A percentile compares a stretch with the other conserved stretches of the same genome.
Conservation (phyloP, 2,113 vertebrate species). For the Crotalus tigris region DNA sequence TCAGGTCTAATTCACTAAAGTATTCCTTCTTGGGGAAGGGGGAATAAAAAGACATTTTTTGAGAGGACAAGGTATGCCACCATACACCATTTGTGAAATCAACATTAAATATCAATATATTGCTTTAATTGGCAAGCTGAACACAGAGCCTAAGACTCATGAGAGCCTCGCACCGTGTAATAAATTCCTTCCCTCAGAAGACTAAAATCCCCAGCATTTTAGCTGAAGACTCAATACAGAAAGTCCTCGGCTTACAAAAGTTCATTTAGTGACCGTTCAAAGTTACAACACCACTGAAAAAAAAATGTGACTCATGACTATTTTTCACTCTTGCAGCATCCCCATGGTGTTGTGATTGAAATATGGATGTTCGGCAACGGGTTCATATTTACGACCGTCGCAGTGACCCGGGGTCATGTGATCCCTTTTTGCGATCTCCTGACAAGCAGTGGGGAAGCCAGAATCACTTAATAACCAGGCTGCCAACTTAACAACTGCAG, state of each 20-base stretch:
- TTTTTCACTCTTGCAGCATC: background rate
- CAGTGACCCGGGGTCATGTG: no score
- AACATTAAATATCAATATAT: background rate
- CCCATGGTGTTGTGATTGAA: rapidly evolving
- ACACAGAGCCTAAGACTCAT: background rate
- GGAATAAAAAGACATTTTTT: constrained; percentile 20
- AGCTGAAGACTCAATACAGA: background rate
- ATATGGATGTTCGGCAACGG: no score
- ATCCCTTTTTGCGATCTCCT: no score
- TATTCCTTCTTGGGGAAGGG: constrained; percentile 77
- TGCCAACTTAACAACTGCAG: no score
- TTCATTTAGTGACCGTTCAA: background rate
- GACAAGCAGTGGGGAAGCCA: no score
- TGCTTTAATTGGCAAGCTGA: background rate
- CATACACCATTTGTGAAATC: background rate
- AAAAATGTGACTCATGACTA: background rate
- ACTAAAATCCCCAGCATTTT: background rate
- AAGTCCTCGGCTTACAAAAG: background rate
- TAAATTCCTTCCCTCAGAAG: background rate
- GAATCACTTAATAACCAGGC: no score
- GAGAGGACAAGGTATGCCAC: background rate
- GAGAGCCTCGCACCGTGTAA: background rate
- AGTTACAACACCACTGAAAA: background rate
- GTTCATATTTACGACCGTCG: no score
- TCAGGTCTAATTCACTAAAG: constrained; percentile 85